Evolutionary conservation across 2,888 invertebrate species (phyloP).

Genomic region (Drosophila eohydei): DNA sequence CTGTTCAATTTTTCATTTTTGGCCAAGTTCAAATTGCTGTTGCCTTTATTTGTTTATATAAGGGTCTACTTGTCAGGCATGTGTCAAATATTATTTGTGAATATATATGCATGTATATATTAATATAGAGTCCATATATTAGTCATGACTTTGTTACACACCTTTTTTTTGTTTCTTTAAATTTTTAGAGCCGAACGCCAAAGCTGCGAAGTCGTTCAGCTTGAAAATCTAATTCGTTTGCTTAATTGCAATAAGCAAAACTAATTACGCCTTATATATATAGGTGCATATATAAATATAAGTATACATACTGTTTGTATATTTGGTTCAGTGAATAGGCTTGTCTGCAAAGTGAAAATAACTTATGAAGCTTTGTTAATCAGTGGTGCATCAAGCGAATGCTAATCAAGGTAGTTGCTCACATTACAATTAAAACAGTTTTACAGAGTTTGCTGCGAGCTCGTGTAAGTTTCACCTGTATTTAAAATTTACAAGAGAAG

Average conservation of each 20-base stretch:
- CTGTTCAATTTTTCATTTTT: conserved; percentile 6
- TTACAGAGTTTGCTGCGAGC: neutral
- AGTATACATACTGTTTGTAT: conserved; percentile 3
- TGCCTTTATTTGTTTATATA: conserved; percentile 27
- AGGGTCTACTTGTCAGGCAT: conserved; percentile 33
- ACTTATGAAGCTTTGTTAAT: conserved; percentile 45
- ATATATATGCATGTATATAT: conserved; percentile 28
- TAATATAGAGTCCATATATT: conserved; percentile 38
- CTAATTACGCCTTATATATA: conserved; percentile 43
- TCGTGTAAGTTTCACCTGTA: conserved; percentile 1
- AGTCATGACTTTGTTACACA: conserved; percentile 55
- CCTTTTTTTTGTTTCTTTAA: conserved; percentile 54
- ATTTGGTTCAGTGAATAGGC: conserved; percentile 4
- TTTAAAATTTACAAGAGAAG: neutral
- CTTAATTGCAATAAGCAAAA: conserved; percentile 64
- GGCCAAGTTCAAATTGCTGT: conserved; percentile 10
- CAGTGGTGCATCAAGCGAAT: conserved; percentile 56
- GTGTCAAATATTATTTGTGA: conserved; percentile 20
- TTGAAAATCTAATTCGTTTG: conserved; percentile 77
- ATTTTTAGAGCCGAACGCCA: conserved; percentile 74
- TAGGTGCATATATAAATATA: neutral
- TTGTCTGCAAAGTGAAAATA: conserved; percentile 52
- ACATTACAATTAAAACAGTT: conserved; percentile 12
- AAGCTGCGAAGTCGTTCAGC: conserved; percentile 78
- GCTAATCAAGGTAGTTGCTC: conserved; percentile 37